These are phyloP conservation scores for Drosophila rhopaloa DNA, from an alignment of 1,140 invertebrate genomes.

Conservation along the genomic window DNA sequence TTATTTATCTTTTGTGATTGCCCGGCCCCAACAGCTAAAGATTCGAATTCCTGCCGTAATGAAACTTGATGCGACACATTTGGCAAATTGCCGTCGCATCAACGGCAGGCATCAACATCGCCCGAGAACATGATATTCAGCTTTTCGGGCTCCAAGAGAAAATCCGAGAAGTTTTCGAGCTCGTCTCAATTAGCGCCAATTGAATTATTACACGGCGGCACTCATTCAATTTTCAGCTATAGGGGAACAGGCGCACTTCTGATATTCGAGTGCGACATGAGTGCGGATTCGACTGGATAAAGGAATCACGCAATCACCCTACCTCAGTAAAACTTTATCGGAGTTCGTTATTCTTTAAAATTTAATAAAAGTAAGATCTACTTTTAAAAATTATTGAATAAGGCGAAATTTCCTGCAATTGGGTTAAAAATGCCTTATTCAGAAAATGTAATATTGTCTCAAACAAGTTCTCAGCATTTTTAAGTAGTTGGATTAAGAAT, in stretches of 20 bases:
- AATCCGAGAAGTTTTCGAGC: slow-evolving; percentile 68
- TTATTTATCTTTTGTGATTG: slow-evolving; percentile 4
- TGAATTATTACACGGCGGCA: slow-evolving; percentile 81
- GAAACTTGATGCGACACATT: slow-evolving; percentile 74
- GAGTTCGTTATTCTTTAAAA: too few relatives aligned
- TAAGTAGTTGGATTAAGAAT: too few relatives aligned
- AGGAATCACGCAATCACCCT: background rate
- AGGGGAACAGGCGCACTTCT: slow-evolving; percentile 23
- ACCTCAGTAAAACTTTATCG: too few relatives aligned
- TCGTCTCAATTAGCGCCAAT: slow-evolving; percentile 76
- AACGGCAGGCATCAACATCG: slow-evolving; percentile 31
- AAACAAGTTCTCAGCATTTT: too few relatives aligned
- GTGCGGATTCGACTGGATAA: slow-evolving; percentile 1
- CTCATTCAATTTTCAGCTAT: slow-evolving; percentile 75
- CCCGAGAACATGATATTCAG: slow-evolving; percentile 26
- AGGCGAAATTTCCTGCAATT: too few relatives aligned
- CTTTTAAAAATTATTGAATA: too few relatives aligned
- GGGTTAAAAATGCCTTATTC: too few relatives aligned
- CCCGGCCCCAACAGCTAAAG: slow-evolving; percentile 18
- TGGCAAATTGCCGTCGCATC: slow-evolving; percentile 68
- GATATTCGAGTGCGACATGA: slow-evolving; percentile 14
- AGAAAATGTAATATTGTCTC: too few relatives aligned
- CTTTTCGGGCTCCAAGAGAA: slow-evolving; percentile 44
- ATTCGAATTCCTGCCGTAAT: slow-evolving; percentile 34
- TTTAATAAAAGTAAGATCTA: too few relatives aligned